phyloP scores from a whole-genome alignment of 37 sponge, comb jelly and placozoan genomes.

The Halichondria panicea region DNA sequence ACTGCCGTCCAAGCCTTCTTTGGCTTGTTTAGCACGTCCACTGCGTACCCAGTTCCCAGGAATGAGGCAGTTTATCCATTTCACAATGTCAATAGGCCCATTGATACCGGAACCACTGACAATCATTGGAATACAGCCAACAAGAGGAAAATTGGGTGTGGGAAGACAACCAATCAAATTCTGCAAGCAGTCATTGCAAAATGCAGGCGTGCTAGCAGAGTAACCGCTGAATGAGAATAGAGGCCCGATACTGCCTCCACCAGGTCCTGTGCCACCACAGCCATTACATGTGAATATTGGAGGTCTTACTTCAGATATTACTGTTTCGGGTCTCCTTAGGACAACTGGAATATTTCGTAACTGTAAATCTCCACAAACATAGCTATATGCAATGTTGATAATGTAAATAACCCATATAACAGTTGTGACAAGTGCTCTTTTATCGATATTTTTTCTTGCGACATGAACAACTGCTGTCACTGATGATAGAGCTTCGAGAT shows the following conservation, averaged over 20 bases:
- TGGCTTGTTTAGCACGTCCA: no score
- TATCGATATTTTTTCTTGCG: slow-evolving; percentile 2
- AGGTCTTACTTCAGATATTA: no score
- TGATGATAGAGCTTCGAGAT: slow-evolving; percentile 9
- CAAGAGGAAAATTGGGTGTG: slow-evolving; percentile 5
- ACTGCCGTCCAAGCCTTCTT: no score
- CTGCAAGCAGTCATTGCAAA: slow-evolving; percentile 21
- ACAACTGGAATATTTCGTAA: background rate
- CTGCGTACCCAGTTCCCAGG: no score
- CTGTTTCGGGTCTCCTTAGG: background rate
- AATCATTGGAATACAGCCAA: slow-evolving; percentile 20
- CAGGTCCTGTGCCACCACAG: background rate
- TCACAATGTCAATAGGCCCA: background rate
- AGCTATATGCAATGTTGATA: slow-evolving; percentile 9
- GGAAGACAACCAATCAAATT: background rate
- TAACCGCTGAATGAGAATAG: slow-evolving; percentile 6
- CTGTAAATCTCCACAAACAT: slow-evolving; percentile 10
- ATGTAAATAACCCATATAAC: background rate
- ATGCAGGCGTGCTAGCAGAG: slow-evolving; percentile 11
- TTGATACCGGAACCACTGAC: background rate
- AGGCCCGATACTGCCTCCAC: background rate
- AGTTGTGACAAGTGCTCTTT: background rate
- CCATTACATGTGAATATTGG: background rate
- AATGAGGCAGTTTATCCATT: no score
- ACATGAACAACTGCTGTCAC: slow-evolving; percentile 23